Conservation (phyloP, 2,888 invertebrate species). For the Lasioglossum lativentre region DNA sequence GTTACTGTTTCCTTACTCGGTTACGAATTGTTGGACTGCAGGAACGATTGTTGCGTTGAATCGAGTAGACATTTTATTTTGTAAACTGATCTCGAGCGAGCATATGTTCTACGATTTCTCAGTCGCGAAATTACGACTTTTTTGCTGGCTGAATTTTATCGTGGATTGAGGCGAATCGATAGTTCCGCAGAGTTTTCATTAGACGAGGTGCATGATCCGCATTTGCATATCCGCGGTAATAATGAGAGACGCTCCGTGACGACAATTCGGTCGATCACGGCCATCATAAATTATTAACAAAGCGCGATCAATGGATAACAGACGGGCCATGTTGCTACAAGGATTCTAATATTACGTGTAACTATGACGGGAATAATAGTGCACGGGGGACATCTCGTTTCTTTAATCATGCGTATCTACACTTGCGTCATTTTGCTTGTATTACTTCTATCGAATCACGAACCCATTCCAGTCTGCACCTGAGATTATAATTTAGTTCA, state of each 20-base stretch:
- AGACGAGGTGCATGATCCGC: not conserved
- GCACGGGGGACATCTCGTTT: not conserved
- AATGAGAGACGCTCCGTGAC: constrained; percentile 22
- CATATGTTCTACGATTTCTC: not conserved
- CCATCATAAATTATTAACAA: constrained; percentile 34
- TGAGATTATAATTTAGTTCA: not conserved
- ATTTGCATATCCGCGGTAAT: not conserved
- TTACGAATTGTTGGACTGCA: too few relatives aligned
- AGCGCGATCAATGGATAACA: constrained; percentile 40
- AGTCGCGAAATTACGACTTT: not conserved
- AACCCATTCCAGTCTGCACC: not conserved
- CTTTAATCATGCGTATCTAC: constrained; percentile 17
- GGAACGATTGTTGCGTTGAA: not conserved
- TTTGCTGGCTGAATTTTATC: not conserved
- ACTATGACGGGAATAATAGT: not conserved
- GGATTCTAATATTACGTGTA: constrained; percentile 36
- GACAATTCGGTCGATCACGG: constrained; percentile 46
- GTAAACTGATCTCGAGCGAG: not conserved
- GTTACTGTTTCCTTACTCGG: not conserved
- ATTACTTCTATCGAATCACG: not conserved
- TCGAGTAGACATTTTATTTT: not conserved
- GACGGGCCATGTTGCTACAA: constrained; percentile 26
- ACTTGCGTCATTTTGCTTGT: too few relatives aligned
- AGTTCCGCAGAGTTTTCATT: not conserved
- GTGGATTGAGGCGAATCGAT: not conserved